These are phyloP conservation scores for Platysternon megacephalum DNA, from an alignment of 2,113 vertebrate genomes.

Conservation along the genomic window DNA sequence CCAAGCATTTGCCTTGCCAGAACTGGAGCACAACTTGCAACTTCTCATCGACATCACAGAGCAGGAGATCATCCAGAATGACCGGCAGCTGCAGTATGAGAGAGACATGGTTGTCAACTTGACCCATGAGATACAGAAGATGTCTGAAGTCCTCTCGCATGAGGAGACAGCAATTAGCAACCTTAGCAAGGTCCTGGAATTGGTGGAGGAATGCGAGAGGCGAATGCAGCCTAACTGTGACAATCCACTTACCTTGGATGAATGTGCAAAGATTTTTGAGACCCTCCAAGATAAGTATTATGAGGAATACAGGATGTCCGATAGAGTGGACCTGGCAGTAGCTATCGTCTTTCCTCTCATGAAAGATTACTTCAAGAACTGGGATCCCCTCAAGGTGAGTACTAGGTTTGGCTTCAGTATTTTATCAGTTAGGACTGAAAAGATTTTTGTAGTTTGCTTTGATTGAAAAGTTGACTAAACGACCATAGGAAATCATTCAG, in stretches of 20 bases:
- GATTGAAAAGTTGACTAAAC: not conserved
- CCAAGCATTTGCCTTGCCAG: conserved; percentile 89
- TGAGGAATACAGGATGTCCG: conserved; percentile 93
- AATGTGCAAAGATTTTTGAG: conserved; percentile 91
- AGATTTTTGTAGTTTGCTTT: not conserved
- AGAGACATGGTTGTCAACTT: conserved; percentile 93
- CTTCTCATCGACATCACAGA: conserved; percentile 96
- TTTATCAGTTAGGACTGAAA: not conserved
- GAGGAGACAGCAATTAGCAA: conserved; percentile 86
- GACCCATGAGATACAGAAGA: conserved; percentile 88
- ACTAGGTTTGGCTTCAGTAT: not conserved
- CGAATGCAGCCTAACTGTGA: conserved; percentile 77
- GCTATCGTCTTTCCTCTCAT: conserved; percentile 93
- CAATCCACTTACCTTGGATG: conserved; percentile 81
- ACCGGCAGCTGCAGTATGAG: conserved; percentile 95
- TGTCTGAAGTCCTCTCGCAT: conserved; percentile 81
- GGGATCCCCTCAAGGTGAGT: conserved; percentile 93
- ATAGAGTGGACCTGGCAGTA: conserved; percentile 90
- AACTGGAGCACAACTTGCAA: conserved; percentile 97
- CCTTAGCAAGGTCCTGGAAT: conserved; percentile 89
- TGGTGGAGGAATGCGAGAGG: conserved; percentile 92
- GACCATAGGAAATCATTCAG: not conserved
- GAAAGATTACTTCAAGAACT: conserved; percentile 90
- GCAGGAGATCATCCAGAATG: conserved; percentile 97
- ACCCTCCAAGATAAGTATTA: conserved; percentile 93